These are phyloP conservation scores for Lasioglossum albipes DNA, from an alignment of 1,140 invertebrate genomes.

Conservation along the genomic window DNA sequence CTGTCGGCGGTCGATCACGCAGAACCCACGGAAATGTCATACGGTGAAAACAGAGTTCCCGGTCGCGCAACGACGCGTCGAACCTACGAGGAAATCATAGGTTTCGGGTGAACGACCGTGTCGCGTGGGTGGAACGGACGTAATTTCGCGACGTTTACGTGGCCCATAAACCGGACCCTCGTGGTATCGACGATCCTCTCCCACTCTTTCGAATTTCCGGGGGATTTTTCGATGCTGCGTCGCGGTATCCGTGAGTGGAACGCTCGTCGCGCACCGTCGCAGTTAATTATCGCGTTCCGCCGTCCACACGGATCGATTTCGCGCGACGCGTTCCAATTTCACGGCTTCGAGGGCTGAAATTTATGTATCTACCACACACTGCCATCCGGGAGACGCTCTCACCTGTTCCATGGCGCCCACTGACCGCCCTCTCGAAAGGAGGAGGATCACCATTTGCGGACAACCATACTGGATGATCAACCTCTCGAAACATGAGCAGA, in stretches of 20 bases:
- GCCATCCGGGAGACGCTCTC: too few relatives aligned
- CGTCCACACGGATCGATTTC: not conserved
- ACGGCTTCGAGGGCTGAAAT: slow-evolving; percentile 1
- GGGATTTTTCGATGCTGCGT: slow-evolving; percentile 7
- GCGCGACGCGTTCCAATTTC: not conserved
- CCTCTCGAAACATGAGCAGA: too few relatives aligned
- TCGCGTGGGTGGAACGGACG: slow-evolving; percentile 54
- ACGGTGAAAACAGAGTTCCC: slow-evolving; percentile 33
- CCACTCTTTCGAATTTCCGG: slow-evolving; percentile 42
- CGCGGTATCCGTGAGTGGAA: not conserved
- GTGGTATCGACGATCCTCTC: slow-evolving; percentile 36
- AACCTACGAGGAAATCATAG: slow-evolving; percentile 59
- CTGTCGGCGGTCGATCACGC: too few relatives aligned
- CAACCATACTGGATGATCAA: too few relatives aligned
- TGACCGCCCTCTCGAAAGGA: too few relatives aligned
- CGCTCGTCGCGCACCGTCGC: slow-evolving; percentile 38
- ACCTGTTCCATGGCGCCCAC: too few relatives aligned
- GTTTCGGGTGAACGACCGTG: slow-evolving; percentile 60
- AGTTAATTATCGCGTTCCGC: slow-evolving; percentile 45
- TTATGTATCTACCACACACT: not conserved
- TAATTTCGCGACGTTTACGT: slow-evolving; percentile 56
- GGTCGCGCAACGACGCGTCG: slow-evolving; percentile 45
- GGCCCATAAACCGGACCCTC: slow-evolving; percentile 45
- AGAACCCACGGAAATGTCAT: not conserved
- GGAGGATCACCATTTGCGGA: too few relatives aligned